These are phyloP conservation scores for Acrobasis repandana DNA, from an alignment of 2,888 invertebrate species.

Conservation along the genomic window DNA sequence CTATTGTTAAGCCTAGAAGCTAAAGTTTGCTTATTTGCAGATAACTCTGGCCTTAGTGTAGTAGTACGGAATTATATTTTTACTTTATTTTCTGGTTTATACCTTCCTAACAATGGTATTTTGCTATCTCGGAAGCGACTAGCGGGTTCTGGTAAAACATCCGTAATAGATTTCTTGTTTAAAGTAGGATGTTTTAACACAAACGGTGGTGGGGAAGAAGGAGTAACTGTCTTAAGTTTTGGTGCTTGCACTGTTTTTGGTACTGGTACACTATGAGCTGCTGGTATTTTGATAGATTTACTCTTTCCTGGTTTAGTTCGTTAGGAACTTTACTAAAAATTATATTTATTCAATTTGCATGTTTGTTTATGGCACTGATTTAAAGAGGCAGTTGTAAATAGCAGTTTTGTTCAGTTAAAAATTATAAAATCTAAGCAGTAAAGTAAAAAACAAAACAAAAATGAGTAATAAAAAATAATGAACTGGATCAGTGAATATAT, in stretches of 20 bases:
- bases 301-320: constrained; percentile 23
- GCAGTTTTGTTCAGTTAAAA: too few relatives aligned
- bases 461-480: too few relatives aligned
- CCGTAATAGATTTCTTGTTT: constrained; percentile 25
- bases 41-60: constrained; percentile 29
- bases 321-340: constrained; percentile 11
- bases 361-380: too few relatives aligned
- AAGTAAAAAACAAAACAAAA: too few relatives aligned
- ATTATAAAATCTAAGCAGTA: too few relatives aligned
- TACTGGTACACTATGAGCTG: constrained; percentile 44
- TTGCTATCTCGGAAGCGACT: constrained; percentile 26
- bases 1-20: neutral
- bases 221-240: constrained; percentile 31
- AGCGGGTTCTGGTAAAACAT: constrained; percentile 28
- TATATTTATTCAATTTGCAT: too few relatives aligned
- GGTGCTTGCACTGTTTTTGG: constrained; percentile 43
- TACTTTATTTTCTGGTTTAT: constrained; percentile 39
- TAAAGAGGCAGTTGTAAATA: too few relatives aligned
- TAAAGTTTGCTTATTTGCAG: constrained; percentile 17
- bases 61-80: constrained; percentile 45
- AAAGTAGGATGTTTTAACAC: constrained; percentile 29
- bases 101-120: constrained; percentile 32
- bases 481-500: too few relatives aligned
- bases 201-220: constrained; percentile 29
- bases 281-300: constrained; percentile 38